These are phyloP conservation scores for Pao palembangensis DNA, from an alignment of 2,113 vertebrate species.

Conservation along the genomic window DNA sequence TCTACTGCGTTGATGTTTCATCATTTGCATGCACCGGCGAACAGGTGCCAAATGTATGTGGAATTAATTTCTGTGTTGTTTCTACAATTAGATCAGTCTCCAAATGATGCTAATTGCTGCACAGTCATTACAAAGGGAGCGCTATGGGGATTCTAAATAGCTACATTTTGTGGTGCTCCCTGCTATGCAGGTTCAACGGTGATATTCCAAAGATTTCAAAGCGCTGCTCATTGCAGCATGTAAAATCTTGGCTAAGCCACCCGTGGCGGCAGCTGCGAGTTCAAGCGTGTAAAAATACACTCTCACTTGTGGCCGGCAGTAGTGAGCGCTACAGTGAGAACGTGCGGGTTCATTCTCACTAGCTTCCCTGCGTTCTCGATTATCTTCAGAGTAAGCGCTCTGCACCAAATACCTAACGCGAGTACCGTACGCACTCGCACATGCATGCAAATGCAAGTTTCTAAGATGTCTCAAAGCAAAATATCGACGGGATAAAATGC, in stretches of 20 bases:
- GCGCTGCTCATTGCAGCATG: too few relatives aligned
- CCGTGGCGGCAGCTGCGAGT: too few relatives aligned
- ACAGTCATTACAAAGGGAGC: slow-evolving; percentile 38
- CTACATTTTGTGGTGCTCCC: slow-evolving; percentile 23
- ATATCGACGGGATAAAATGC: slow-evolving; percentile 67
- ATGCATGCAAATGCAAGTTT: slow-evolving; percentile 22
- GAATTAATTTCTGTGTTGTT: slow-evolving; percentile 17
- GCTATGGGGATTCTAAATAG: slow-evolving; percentile 34
- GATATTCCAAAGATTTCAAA: slow-evolving; percentile 9
- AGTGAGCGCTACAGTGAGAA: slow-evolving; percentile 36
- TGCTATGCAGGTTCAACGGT: slow-evolving; percentile 18
- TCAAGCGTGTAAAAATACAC: slow-evolving; percentile 27
- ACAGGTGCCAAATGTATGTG: slow-evolving; percentile 23
- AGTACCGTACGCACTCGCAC: slow-evolving; percentile 13
- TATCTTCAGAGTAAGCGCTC: slow-evolving; percentile 37
- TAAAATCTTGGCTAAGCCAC: slow-evolving; percentile 18
- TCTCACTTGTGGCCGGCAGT: slow-evolving; percentile 20
- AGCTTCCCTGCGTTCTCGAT: not conserved
- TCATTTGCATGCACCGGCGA: slow-evolving; percentile 11
- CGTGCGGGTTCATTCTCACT: slow-evolving; percentile 17
- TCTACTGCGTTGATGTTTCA: slow-evolving; percentile 7
- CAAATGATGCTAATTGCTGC: slow-evolving; percentile 33
- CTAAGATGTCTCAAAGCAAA: slow-evolving; percentile 31
- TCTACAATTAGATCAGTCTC: slow-evolving; percentile 44
- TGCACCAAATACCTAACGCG: slow-evolving; percentile 30